phyloP scores from a whole-genome alignment of 2,797 vertebrate species.

The Acanthurus leucopareius region DNA sequence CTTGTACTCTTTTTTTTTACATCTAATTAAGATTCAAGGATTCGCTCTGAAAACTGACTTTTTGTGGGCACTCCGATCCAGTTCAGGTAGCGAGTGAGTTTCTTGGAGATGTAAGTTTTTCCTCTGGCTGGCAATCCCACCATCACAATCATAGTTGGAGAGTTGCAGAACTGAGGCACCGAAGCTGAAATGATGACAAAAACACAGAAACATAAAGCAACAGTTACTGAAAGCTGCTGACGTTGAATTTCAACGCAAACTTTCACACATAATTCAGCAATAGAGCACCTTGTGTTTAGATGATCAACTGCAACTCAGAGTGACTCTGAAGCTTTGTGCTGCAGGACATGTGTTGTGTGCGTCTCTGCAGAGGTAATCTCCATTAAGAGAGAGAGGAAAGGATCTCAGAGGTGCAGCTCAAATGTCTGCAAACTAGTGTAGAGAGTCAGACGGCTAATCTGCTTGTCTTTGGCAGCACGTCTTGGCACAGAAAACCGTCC shows the following conservation, averaged over 20 bases:
- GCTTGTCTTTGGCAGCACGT: neutral
- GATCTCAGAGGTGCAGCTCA: constrained; percentile 31
- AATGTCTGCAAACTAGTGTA: constrained; percentile 34
- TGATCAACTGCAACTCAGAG: neutral
- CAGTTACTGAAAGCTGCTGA: neutral
- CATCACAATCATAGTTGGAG: constrained; percentile 93
- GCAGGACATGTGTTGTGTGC: constrained; percentile 16
- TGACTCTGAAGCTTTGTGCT: neutral
- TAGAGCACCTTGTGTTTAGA: neutral
- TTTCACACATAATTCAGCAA: constrained; percentile 1
- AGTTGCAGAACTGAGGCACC: constrained; percentile 93
- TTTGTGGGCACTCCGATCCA: constrained; percentile 94
- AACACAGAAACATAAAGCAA: neutral
- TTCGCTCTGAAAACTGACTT: constrained; percentile 76
- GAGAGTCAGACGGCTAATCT: constrained; percentile 17
- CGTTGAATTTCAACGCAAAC: neutral
- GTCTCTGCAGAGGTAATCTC: constrained; percentile 44
- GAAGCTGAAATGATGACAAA: constrained; percentile 81
- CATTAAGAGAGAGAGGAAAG: constrained; percentile 39
- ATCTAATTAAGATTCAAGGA: neutral
- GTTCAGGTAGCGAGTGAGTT: constrained; percentile 94
- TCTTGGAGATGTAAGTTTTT: constrained; percentile 95
- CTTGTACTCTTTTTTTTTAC: neutral
- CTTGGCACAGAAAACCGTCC: neutral
- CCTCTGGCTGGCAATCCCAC: constrained; percentile 93